phyloP scores from a whole-genome alignment of 2,797 vertebrate species.

The Enteromius radiatus region DNA sequence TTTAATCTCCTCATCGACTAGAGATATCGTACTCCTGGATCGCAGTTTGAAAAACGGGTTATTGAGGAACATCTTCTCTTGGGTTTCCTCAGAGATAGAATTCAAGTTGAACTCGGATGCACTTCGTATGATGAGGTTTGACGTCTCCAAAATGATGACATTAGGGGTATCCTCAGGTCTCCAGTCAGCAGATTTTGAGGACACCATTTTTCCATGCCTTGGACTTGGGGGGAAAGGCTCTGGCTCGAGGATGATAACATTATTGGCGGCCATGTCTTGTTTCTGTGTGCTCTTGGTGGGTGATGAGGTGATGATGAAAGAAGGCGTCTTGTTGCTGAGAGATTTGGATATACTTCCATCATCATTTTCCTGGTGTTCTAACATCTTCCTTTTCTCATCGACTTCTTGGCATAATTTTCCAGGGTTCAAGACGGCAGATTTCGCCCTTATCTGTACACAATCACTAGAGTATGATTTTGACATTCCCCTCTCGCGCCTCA shows the following conservation, averaged over 20 bases:
- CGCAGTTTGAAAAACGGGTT: conserved; percentile 85
- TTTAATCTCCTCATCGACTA: conserved; percentile 83
- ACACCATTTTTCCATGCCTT: conserved; percentile 55
- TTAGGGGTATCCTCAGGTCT: conserved; percentile 72
- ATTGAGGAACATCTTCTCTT: conserved; percentile 79
- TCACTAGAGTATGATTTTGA: conserved; percentile 75
- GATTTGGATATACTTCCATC: conserved; percentile 68
- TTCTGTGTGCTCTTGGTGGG: conserved; percentile 73
- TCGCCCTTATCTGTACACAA: conserved; percentile 66
- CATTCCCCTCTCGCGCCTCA: conserved; percentile 72
- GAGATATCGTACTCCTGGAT: conserved; percentile 79
- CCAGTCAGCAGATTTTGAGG: conserved; percentile 68
- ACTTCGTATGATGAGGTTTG: conserved; percentile 81
- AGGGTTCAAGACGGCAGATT: conserved; percentile 55
- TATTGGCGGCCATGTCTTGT: conserved; percentile 73
- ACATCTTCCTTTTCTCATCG: conserved; percentile 64
- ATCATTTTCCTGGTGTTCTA: conserved; percentile 59
- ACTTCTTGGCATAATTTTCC: conserved; percentile 63
- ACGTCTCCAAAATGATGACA: conserved; percentile 79
- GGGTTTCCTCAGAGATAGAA: conserved; percentile 71
- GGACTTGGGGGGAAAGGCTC: conserved; percentile 65
- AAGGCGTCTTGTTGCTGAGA: conserved; percentile 75
- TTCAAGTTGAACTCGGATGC: conserved; percentile 80
- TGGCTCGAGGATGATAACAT: conserved; percentile 76
- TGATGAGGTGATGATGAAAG: conserved; percentile 80